Conservation (phyloP, 2,113 vertebrate species). For the Merops nubicus region DNA sequence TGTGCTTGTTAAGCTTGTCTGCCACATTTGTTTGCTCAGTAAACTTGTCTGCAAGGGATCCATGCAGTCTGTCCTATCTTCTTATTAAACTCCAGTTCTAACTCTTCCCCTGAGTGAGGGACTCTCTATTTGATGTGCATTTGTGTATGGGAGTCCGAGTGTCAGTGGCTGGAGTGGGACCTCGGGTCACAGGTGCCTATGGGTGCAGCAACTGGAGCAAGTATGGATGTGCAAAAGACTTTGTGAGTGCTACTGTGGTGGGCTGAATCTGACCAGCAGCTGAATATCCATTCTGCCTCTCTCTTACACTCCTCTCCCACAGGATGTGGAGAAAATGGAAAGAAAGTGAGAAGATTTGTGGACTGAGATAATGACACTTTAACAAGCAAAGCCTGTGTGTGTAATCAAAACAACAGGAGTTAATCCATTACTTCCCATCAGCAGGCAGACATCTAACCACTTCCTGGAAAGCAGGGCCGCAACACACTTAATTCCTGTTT, state of each 20-base stretch:
- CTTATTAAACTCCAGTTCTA: not conserved
- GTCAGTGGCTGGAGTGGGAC: not conserved
- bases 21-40: not conserved
- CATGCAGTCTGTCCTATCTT: not conserved
- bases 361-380: not conserved
- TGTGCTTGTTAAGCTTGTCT: not conserved
- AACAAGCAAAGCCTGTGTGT: not conserved
- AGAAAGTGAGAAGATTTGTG: not conserved
- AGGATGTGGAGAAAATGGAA: not conserved
- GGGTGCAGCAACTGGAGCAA: not conserved
- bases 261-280: not conserved
- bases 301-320: not conserved
- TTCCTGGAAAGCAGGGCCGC: not conserved
- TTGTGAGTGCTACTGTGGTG: not conserved
- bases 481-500: not conserved
- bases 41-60: not conserved
- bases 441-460: not conserved
- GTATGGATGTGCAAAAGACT: not conserved
- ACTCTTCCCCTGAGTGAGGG: not conserved
- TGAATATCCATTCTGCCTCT: not conserved
- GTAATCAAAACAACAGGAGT: not conserved
- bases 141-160: not conserved
- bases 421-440: not conserved
- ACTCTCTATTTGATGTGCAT: not conserved
- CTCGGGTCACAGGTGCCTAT: rapidly evolving